Evolutionary conservation across 2,797 vertebrate genomes (phyloP).

Genomic region (Pempheris klunzingeri): DNA sequence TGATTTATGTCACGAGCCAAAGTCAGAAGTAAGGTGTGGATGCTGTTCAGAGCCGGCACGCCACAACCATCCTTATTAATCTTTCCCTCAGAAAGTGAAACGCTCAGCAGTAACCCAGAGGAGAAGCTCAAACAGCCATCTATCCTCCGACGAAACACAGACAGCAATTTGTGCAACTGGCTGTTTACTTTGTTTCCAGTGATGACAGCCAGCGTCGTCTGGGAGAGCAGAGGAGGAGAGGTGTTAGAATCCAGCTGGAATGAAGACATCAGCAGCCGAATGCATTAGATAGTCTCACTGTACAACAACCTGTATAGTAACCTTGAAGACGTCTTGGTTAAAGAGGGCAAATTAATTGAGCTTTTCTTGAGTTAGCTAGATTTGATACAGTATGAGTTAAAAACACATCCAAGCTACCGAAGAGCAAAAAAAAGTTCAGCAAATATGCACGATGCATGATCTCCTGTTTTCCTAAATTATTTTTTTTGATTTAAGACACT

Average conservation of each 20-base stretch:
- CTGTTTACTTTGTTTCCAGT: conserved; percentile 65
- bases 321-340: conserved; percentile 14
- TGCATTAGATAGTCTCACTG: background rate
- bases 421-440: background rate
- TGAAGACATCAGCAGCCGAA: conserved; percentile 38
- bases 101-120: conserved; percentile 77
- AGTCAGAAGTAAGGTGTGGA: conserved; percentile 65
- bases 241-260: conserved; percentile 44
- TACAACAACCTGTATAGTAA: conserved; percentile 1
- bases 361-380: background rate
- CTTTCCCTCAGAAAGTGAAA: conserved; percentile 74
- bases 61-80: conserved; percentile 75
- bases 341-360: background rate
- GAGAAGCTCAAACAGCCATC: conserved; percentile 79
- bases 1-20: conserved; percentile 74
- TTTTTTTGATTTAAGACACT: too few species aligned
- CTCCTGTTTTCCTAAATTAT: too few species aligned
- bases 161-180: conserved; percentile 72
- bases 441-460: background rate
- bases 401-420: background rate
- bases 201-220: conserved; percentile 52
- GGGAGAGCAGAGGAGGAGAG: conserved; percentile 27
- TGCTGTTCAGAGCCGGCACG: conserved; percentile 58
- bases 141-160: conserved; percentile 71
- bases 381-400: conserved; percentile 2